A percentile compares a stretch with the other conserved stretches of the same genome.
These are phyloP conservation scores for Alviniconcha marisindica DNA, from an alignment of 1,140 invertebrate species.

Conservation along the genomic window DNA sequence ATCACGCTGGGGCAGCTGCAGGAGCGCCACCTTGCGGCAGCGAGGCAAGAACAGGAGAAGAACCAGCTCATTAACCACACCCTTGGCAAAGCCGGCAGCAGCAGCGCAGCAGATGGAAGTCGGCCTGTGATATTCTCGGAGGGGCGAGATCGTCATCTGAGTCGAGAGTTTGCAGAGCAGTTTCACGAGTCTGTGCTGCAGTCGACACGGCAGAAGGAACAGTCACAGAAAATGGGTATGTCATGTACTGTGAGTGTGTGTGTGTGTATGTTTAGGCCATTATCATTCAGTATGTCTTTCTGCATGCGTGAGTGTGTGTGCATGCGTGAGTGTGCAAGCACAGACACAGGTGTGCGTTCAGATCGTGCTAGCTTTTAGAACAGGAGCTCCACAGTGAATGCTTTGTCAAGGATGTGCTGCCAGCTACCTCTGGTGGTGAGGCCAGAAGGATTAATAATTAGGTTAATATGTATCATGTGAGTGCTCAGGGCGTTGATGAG, in stretches of 20 bases:
- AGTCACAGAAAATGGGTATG: slow-evolving; percentile 48
- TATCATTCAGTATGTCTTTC: background rate
- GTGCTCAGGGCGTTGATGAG: no score
- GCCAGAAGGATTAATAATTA: no score
- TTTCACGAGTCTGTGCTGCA: slow-evolving; percentile 75
- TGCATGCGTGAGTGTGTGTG: background rate
- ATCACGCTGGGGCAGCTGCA: slow-evolving; percentile 40
- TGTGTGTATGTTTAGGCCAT: background rate
- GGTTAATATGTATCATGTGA: no score
- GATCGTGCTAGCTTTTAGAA: no score
- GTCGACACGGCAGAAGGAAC: slow-evolving; percentile 71
- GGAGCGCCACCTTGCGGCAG: slow-evolving; percentile 37
- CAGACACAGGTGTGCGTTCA: no score
- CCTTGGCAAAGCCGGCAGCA: slow-evolving; percentile 24
- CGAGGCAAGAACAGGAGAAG: slow-evolving; percentile 2
- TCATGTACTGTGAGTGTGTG: background rate
- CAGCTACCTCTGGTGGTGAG: no score
- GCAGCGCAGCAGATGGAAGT: slow-evolving; percentile 20
- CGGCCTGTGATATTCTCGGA: slow-evolving; percentile 52
- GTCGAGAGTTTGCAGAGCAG: slow-evolving; percentile 74
- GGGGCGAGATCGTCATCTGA: slow-evolving; percentile 48
- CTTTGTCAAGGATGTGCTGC: no score
- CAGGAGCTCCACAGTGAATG: no score
- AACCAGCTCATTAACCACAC: slow-evolving; percentile 16
- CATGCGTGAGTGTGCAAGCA: background rate